Base-by-base conservation (phyloP, 2,888 invertebrate species). In the Chaetogeoica ovagalla region DNA sequence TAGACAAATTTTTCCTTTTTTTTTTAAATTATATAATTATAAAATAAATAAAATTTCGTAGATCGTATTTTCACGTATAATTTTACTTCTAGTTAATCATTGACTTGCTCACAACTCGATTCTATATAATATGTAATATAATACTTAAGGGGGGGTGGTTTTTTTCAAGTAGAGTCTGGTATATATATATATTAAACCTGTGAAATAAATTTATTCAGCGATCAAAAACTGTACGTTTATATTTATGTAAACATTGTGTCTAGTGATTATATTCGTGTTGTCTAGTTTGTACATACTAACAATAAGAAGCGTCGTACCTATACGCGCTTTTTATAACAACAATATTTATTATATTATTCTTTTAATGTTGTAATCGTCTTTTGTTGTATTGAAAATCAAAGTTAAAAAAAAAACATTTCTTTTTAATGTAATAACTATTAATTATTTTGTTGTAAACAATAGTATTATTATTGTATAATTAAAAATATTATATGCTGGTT, bases 191-290 rank as follows among this genome's bases (percentile, higher is more conserved):
- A 55, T 19, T 19, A 55, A 77, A 62, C 17, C 39, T 70, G 37
- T 55, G 62, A 70, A 77, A 74, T 9, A 65, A 60, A 55, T 55
- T 6, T 48, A 69, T 77, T 37, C 9, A 55, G 62, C 52, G 77
- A 77, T 77, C 77, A 77, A 77, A 77, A 77, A 62, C 48, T 48
- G 48, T 69, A 52, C 52, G 60, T 69, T 70, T 69, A 62, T 65
- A 48, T 48, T 48, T 48, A 48, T 11, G 48, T 48, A 48, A 48
- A 48, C 13, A 48, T 48, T 48, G 48, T 48, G 48, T 48, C 48
- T 48, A 48, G 48, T 15, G 48, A 48, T n/a, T 48, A 48, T 48
- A 48, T 48, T 13, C 48, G 48, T 69, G 60, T 73, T 73, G 48
- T 63, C 37, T 63, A 73, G 73, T 73, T 55, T 63, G 52, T 73